These are phyloP conservation scores for Oncopodura yosiiana DNA, from an alignment of 1,140 invertebrate species.

Conservation along the genomic window DNA sequence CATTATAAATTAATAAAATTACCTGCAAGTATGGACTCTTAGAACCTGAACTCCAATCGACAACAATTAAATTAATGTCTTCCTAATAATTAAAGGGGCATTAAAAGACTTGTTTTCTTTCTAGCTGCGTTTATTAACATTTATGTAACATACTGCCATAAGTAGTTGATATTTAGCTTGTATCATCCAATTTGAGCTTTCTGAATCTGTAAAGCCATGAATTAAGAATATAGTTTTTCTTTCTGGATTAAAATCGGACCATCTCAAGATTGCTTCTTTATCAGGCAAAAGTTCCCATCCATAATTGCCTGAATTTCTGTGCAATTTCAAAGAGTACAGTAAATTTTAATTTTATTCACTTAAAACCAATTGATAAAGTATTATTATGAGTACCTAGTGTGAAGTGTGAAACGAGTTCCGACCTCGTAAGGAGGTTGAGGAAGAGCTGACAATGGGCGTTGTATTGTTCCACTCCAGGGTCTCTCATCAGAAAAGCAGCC, in stretches of 20 bases:
- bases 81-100: conserved; percentile 31
- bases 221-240: conserved; percentile 22
- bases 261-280: conserved; percentile 17
- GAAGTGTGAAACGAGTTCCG: conserved; percentile 9
- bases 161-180: conserved; percentile 19
- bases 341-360: no score
- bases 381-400: not conserved
- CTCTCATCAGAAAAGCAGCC: conserved; percentile 39
- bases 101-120: conserved; percentile 31
- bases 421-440: conserved; percentile 24
- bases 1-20: no score
- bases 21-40: no score
- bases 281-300: conserved; percentile 23
- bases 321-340: no score
- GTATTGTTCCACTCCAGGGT: conserved; percentile 36
- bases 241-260: conserved; percentile 10
- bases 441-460: conserved; percentile 17
- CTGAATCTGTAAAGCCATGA: conserved; percentile 27
- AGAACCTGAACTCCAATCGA: conserved; percentile 38
- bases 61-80: conserved; percentile 37
- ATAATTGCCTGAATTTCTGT: no score
- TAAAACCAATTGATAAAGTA: not conserved
- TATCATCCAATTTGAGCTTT: conserved; percentile 8
- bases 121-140: not conserved
- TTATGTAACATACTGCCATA: conserved; percentile 8